Evolutionary conservation across 2,113 vertebrate species (phyloP), one percentile per base, ranked within the genome.

Genomic region (Ardeotis arabs): DNA sequence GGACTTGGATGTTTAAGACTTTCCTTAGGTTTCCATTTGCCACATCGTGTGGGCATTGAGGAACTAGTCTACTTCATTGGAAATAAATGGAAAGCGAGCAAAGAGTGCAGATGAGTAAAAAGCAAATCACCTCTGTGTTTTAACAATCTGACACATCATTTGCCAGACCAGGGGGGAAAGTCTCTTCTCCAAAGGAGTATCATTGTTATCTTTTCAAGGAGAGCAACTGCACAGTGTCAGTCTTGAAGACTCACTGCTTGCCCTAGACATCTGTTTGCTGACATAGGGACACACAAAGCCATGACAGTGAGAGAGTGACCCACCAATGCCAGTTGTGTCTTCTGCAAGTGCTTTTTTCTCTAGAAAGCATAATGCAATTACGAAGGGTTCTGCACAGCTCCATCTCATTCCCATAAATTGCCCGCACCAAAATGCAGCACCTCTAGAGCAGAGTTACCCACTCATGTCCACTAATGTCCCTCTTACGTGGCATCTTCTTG

Each of bases 351-450:
- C 7, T 39, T 92, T 92, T 80, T 70, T 64, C 52, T 78, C 47
- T 59, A 41, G 29, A 58, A 14, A 13, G 20, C 49, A 55, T 15
- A 45, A 66, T 14, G 25, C 47, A 67, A 28, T 68, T 39, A 31
- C 4, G n/a, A 73, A 62, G 17, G 22, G 45, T 76, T 85, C 63
- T 80, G 33, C 56, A 74, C 27, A 81, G 52, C 28, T 93, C 74
- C 41, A 67, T 45, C 37, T 84, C 74, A 74, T 35, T 87, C 63
- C 59, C 17, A n/a, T 24, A 41, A 77, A 70, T 0, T n/a, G 29
- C 39, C 41, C 9, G 10, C n/a, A 53, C 20, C 55, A 64, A 66
- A 85, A 56, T 0, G 7, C 0, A 0, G 10, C 52, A 56, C 23
- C 8, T 47, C 23, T 7, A 5, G 10, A 73, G 33, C 58, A 0